Base-by-base conservation (phyloP, 2,888 invertebrate genomes). In the Biston betularia region DNA sequence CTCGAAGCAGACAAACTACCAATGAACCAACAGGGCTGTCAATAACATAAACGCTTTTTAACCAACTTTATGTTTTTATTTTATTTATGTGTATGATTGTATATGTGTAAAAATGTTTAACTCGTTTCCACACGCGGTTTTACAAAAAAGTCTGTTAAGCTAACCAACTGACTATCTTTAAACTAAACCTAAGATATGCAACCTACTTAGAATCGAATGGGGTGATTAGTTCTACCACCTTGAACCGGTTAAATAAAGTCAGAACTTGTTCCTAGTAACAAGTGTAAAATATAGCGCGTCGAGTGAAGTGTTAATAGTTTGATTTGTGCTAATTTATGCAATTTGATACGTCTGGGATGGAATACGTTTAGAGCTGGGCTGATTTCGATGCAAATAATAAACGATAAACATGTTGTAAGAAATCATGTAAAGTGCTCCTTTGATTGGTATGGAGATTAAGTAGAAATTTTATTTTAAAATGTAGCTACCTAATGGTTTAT, bases 271-370 rank as follows among this genome's bases (percentile, higher is more conserved):
- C 55, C 54, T 45, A 66, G 63, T 71, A 65, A 70, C 73, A 69
- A 69, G 73, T 71, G 68, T 71, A 68, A 75, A 70, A 71, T 73
- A 69, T 65, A 64, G 70, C 33, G 50, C 45, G 59, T 57, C 44
- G 35, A 53, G 34, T 10, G 46, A 59, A 54, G 55, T 63, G 67
- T 59, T 56, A 68, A 68, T 63, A 63, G 63, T 67, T 65, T 67
- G 67, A 73, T 71, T 50, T 64, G 63, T 63, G 72, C 58, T 68
- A 71, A 73, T 75, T 72, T 75, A 75, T 72, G 63, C 70, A 67
- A 71, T 67, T 65, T 67, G 62, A 70, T 71, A 65, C 66, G 65
- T 65, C 65, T 60, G 63, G 57, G 48, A 57, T 62, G 35, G 56
- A 40, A 57, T 24, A 34, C 53, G 46, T 56, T 64, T 54, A 58